phyloP scores from a whole-genome alignment of 2,888 invertebrate species.

The Orchesellides sinensis region DNA sequence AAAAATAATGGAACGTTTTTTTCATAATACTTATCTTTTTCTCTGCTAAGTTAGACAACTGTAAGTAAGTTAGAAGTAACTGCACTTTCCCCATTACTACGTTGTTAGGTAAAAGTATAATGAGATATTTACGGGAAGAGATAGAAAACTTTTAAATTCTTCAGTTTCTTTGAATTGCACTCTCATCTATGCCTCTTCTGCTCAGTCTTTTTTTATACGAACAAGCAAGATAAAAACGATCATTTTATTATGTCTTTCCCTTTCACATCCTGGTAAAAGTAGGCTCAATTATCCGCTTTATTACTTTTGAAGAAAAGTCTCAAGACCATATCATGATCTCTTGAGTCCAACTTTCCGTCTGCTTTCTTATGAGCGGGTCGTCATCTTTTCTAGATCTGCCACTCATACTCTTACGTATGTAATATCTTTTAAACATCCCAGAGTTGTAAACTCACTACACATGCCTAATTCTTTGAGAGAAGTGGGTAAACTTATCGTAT shows the following conservation, averaged over 20 bases:
- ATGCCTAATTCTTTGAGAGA: too few relatives aligned
- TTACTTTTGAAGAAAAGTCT: conserved; percentile 70
- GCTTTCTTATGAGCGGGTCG: background rate
- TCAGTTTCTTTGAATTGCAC: conserved; percentile 58
- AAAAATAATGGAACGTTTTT: too few relatives aligned
- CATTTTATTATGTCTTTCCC: conserved; percentile 68
- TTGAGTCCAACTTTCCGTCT: conserved; percentile 58
- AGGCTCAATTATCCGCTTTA: conserved; percentile 72
- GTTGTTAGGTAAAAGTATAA: conserved; percentile 44
- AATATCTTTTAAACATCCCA: too few relatives aligned
- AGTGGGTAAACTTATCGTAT: background rate
- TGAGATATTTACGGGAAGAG: conserved; percentile 53
- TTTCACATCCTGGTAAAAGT: conserved; percentile 48
- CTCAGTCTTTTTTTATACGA: conserved; percentile 51
- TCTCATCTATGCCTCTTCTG: conserved; percentile 50
- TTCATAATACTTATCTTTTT: too few relatives aligned
- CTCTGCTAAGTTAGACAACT: too few relatives aligned
- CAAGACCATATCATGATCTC: conserved; percentile 65
- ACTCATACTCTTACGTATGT: too few relatives aligned
- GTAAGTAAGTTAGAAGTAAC: conserved; percentile 28
- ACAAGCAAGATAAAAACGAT: conserved; percentile 60
- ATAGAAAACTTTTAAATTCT: conserved; percentile 58
- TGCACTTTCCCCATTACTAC: conserved; percentile 26
- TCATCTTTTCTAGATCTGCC: background rate
- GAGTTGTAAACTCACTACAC: too few relatives aligned